Conservation (phyloP, 2,888 invertebrate genomes). For the Drosophila picticornis region DNA sequence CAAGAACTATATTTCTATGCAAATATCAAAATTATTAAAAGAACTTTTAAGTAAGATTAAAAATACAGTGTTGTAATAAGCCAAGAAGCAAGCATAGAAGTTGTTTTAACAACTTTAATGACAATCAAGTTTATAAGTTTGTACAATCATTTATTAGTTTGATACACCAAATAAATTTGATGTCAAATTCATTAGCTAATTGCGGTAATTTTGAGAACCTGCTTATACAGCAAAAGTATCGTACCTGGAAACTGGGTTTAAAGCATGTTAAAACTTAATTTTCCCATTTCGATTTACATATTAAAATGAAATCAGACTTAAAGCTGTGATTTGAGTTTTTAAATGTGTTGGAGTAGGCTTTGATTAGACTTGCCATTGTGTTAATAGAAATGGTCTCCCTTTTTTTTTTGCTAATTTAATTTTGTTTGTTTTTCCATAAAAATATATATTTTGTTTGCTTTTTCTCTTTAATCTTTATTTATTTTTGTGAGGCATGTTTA, state of each 20-base stretch:
- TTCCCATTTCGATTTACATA: not conserved
- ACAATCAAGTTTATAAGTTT: not conserved
- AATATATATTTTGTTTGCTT: not conserved
- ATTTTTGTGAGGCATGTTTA: not conserved
- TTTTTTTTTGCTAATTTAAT: not conserved
- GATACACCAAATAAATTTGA: not conserved
- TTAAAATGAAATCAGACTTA: not conserved
- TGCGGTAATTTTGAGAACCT: not conserved
- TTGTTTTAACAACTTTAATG: not conserved
- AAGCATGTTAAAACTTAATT: not conserved
- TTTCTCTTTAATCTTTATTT: not conserved
- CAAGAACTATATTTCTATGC: not conserved
- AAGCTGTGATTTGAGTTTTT: not conserved
- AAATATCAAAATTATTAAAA: not conserved
- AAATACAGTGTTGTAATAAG: not conserved
- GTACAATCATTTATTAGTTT: not conserved
- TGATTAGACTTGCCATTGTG: not conserved
- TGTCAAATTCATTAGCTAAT: not conserved
- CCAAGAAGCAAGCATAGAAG: not conserved
- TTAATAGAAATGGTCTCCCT: not conserved
- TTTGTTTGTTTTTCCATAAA: not conserved
- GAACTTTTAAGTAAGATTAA: not conserved
- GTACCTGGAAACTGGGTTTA: conserved; percentile 7
- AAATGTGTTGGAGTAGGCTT: not conserved
- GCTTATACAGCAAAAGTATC: conserved; percentile 20